Conservation (phyloP, 1,140 invertebrate species). For the Ruditapes philippinarum region DNA sequence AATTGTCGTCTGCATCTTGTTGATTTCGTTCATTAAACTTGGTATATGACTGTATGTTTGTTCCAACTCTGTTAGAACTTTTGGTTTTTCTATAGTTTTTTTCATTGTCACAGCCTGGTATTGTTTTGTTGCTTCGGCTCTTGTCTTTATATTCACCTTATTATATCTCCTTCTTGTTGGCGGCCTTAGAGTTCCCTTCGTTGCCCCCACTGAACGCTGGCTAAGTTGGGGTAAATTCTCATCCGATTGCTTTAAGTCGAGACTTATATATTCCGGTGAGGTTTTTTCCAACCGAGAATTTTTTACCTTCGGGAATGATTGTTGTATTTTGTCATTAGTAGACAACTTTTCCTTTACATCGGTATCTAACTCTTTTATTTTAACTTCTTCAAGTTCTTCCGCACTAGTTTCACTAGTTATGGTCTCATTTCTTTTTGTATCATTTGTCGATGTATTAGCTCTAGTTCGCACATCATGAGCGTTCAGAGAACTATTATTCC, state of each 20-base stretch:
- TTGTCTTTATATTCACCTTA: background rate
- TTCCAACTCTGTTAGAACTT: constrained; percentile 14
- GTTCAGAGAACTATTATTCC: background rate
- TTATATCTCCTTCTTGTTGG: background rate
- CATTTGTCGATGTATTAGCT: background rate
- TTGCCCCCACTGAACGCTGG: background rate
- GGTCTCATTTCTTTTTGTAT: background rate
- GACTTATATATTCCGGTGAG: constrained; percentile 16
- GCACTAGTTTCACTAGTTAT: background rate
- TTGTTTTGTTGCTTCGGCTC: constrained; percentile 19
- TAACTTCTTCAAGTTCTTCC: background rate
- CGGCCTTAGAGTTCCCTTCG: background rate
- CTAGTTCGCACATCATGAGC: background rate
- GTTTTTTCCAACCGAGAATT: background rate
- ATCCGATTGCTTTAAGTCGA: background rate
- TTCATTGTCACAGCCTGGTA: background rate
- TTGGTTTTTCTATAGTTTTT: background rate
- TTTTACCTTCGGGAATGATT: background rate
- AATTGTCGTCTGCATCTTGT: background rate
- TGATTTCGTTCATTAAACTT: constrained; percentile 15
- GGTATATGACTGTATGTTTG: constrained; percentile 40
- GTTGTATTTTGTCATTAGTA: background rate
- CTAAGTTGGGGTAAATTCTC: background rate
- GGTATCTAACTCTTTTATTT: background rate
- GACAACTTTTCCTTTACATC: background rate